Percentiles rank a stretch among this genome's conserved stretches.
phyloP scores from a whole-genome alignment of 1,140 invertebrate species.

The Polypedilum vanderplanki region DNA sequence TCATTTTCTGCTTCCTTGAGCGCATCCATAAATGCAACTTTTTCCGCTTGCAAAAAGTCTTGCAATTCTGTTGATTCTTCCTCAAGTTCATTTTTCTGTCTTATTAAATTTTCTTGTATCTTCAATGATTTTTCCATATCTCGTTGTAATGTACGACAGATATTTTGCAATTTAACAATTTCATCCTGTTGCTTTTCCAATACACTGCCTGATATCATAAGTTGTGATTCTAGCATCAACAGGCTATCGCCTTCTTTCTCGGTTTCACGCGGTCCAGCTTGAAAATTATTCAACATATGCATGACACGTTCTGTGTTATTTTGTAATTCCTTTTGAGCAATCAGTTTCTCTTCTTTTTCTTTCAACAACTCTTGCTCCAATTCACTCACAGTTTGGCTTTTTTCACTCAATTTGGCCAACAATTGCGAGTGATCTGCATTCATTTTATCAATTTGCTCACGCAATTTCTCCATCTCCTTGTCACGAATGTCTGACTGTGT shows the following conservation, averaged over 20 bases:
- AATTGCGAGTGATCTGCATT: slow-evolving; percentile 40
- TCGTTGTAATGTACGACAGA: slow-evolving; percentile 58
- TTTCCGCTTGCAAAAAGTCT: slow-evolving; percentile 72
- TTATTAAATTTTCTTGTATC: slow-evolving; percentile 56
- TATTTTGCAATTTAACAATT: slow-evolving; percentile 59
- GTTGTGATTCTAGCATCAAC: slow-evolving; percentile 63
- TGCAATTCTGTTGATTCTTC: slow-evolving; percentile 63
- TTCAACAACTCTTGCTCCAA: slow-evolving; percentile 47
- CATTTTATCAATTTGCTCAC: slow-evolving; percentile 49
- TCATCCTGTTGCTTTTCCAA: slow-evolving; percentile 67
- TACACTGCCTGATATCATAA: slow-evolving; percentile 65
- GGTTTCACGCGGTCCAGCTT: slow-evolving; percentile 45
- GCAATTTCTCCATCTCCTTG: slow-evolving; percentile 52
- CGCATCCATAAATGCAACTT: slow-evolving; percentile 61
- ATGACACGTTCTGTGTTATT: slow-evolving; percentile 62
- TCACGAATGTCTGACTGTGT: slow-evolving; percentile 61
- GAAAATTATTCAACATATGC: slow-evolving; percentile 54
- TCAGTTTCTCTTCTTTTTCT: slow-evolving; percentile 60
- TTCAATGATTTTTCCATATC: slow-evolving; percentile 49
- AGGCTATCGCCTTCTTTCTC: slow-evolving; percentile 58
- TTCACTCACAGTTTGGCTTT: slow-evolving; percentile 32
- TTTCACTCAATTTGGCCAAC: slow-evolving; percentile 31
- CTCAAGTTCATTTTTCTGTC: slow-evolving; percentile 64
- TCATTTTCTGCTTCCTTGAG: slow-evolving; percentile 67
- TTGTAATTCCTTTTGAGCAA: slow-evolving; percentile 63